Evolutionary conservation across 2,113 vertebrate genomes (phyloP).

Genomic region (Mesoclemmys tuberculata): DNA sequence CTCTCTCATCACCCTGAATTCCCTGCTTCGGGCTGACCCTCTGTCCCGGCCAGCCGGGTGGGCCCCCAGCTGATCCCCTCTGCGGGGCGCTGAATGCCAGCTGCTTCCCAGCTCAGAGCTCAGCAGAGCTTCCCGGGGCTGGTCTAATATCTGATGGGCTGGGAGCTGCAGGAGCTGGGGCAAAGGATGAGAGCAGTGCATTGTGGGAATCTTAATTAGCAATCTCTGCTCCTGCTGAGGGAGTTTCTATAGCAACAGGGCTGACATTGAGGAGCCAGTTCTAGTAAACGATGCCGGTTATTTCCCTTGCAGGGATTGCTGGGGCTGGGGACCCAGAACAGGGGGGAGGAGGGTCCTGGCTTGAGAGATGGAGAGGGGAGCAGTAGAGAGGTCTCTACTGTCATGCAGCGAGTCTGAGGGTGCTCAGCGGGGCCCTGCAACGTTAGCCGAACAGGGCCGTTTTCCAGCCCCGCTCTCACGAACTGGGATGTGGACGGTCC

Average conservation of each 20-base stretch:
- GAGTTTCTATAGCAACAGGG: slow-evolving; percentile 58
- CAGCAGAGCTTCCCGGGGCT: neutral
- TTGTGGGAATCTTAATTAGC: slow-evolving; percentile 62
- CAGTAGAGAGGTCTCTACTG: neutral
- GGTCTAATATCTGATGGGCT: neutral
- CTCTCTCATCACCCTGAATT: neutral
- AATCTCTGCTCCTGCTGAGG: neutral
- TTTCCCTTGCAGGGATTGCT: neutral
- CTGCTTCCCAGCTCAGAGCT: neutral
- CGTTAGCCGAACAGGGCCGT: neutral
- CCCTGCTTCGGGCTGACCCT: neutral
- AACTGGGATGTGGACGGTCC: neutral
- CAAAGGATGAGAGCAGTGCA: slow-evolving; percentile 29
- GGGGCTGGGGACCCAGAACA: neutral
- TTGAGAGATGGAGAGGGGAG: neutral
- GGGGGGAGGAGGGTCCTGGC: neutral
- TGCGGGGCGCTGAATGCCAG: neutral
- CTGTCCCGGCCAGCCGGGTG: neutral
- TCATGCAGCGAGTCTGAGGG: neutral
- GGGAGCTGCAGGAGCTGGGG: neutral
- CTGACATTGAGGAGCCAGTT: slow-evolving; percentile 4
- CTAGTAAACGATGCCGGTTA: slow-evolving; percentile 52
- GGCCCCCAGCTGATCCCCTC: neutral
- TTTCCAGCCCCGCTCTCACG: too few species aligned
- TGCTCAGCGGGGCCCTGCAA: neutral